Evolutionary conservation across 1,140 invertebrate species (phyloP).

Genomic region (Drosophila pruinosa): DNA sequence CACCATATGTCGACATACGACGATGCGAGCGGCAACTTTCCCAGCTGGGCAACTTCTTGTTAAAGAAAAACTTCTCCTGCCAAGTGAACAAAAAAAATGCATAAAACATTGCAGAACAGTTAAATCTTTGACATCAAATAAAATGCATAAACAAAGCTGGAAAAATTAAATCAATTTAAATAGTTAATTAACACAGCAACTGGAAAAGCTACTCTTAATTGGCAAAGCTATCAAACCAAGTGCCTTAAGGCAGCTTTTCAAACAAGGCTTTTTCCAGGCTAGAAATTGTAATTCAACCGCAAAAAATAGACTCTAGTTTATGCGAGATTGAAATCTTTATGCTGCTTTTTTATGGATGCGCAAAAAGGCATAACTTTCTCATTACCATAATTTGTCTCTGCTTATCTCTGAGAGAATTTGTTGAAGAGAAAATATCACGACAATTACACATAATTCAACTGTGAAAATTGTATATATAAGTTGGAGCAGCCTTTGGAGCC

Average conservation of each 20-base stretch:
- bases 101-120: too few species aligned
- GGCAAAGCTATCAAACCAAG: neutral
- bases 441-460: slow-evolving; percentile 33
- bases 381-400: slow-evolving; percentile 17
- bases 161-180: too few species aligned
- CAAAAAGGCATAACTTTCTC: slow-evolving; percentile 9
- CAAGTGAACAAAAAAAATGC: too few species aligned
- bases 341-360: slow-evolving; percentile 1
- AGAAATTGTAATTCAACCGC: neutral
- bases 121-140: too few species aligned
- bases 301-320: neutral
- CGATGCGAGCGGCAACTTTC: slow-evolving; percentile 29
- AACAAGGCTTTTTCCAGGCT: too few species aligned
- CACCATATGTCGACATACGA: slow-evolving; percentile 51
- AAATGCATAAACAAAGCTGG: too few species aligned
- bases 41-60: slow-evolving; percentile 29
- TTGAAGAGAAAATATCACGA: slow-evolving; percentile 15
- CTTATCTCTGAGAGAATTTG: slow-evolving; percentile 1
- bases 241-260: too few species aligned
- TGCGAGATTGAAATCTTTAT: slow-evolving; percentile 21
- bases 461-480: slow-evolving; percentile 10
- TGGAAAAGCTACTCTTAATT: too few species aligned
- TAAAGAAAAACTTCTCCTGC: neutral
- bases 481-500: neutral
- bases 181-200: too few species aligned